Evolutionary conservation across 2,113 vertebrate species (phyloP).

Genomic region (Psittacara wagleri): DNA sequence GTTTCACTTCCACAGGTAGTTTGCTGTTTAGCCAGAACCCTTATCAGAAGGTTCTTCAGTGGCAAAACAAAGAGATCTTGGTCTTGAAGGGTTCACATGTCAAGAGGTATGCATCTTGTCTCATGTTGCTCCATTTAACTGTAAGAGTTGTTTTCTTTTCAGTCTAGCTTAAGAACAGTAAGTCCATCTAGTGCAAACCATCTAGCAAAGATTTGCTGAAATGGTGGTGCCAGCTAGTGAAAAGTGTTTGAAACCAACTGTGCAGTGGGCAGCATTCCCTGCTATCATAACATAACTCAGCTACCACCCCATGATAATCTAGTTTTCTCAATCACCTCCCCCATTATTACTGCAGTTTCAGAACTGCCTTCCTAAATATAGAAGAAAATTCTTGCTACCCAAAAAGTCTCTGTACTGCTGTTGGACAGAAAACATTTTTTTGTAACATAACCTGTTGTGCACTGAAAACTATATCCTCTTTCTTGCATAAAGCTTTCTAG

Average conservation of each 20-base stretch:
- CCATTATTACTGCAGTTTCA: background rate
- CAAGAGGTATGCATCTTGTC: background rate
- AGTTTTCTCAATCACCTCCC: background rate
- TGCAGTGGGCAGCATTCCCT: background rate
- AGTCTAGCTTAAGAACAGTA: background rate
- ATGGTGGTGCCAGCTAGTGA: background rate
- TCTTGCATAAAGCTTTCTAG: background rate
- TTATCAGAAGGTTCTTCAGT: background rate
- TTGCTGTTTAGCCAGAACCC: background rate
- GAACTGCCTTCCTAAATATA: background rate
- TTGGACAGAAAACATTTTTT: background rate
- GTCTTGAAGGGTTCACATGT: background rate
- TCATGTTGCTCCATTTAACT: background rate
- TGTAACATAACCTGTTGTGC: background rate
- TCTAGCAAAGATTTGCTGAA: background rate
- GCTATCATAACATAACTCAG: background rate
- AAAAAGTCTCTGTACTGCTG: background rate
- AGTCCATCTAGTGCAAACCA: background rate
- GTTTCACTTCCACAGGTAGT: rapidly evolving
- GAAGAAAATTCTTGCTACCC: background rate
- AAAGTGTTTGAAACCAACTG: rapidly evolving
- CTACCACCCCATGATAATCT: background rate
- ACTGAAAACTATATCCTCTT: background rate
- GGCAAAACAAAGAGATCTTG: background rate
- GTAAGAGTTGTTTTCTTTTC: background rate